phyloP scores from a whole-genome alignment of 1,140 invertebrate species.

The Parasteatoda tepidariorum region DNA sequence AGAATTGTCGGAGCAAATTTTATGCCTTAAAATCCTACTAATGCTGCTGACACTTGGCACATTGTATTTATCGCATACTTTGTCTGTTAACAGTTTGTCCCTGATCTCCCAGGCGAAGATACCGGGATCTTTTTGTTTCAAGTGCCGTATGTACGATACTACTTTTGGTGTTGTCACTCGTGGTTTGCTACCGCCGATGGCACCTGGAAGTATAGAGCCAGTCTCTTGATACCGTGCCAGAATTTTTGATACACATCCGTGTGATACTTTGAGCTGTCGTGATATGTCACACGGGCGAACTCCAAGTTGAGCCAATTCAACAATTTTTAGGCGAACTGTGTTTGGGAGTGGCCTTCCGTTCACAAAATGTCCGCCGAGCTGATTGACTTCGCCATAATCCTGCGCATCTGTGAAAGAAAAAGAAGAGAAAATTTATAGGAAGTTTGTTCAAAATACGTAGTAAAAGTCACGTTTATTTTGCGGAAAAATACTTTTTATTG shows the following conservation, averaged over 20 bases:
- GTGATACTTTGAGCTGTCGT: slow-evolving; percentile 89
- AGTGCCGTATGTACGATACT: slow-evolving; percentile 91
- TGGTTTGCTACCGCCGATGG: slow-evolving; percentile 94
- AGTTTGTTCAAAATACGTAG: too few relatives aligned
- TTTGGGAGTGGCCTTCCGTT: slow-evolving; percentile 89
- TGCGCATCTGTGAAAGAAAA: slow-evolving; percentile 68
- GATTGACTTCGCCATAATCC: slow-evolving; percentile 92
- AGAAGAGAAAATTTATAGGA: too few relatives aligned
- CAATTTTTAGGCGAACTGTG: slow-evolving; percentile 84
- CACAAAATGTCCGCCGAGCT: slow-evolving; percentile 91
- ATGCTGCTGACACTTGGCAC: slow-evolving; percentile 94
- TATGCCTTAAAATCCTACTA: slow-evolving; percentile 85
- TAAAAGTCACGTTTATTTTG: too few relatives aligned
- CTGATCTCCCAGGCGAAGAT: slow-evolving; percentile 95
- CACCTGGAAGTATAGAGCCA: slow-evolving; percentile 92
- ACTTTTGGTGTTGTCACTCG: slow-evolving; percentile 93
- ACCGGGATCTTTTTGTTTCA: slow-evolving; percentile 96
- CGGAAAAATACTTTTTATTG: too few relatives aligned
- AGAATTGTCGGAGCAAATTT: slow-evolving; percentile 66
- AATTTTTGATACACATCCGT: slow-evolving; percentile 97
- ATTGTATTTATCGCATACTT: slow-evolving; percentile 94
- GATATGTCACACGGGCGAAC: slow-evolving; percentile 95
- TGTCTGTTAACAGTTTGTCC: slow-evolving; percentile 87
- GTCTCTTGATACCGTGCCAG: slow-evolving; percentile 88
- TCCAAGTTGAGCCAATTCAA: slow-evolving; percentile 90